Evolutionary conservation across 2,888 invertebrate species (phyloP).

Genomic region (Erebia epiphron): DNA sequence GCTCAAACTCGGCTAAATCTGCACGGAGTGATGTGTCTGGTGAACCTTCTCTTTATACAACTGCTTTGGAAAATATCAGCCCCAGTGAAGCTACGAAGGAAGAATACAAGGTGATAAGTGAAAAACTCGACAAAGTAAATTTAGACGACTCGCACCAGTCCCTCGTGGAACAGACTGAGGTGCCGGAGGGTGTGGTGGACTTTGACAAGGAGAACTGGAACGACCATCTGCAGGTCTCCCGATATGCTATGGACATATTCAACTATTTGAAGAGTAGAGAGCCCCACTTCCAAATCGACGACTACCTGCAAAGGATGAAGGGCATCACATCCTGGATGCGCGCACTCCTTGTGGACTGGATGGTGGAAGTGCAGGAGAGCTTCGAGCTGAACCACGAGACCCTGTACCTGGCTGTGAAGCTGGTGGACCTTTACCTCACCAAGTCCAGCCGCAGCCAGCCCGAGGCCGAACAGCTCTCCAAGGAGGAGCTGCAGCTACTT

Average conservation of each 20-base stretch:
- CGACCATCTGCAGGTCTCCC: slow-evolving; percentile 93
- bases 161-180: slow-evolving; percentile 61
- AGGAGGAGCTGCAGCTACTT: slow-evolving; percentile 94
- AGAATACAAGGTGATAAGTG: slow-evolving; percentile 68
- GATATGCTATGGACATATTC: slow-evolving; percentile 97
- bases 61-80: slow-evolving; percentile 88
- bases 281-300: slow-evolving; percentile 87
- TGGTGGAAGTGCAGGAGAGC: slow-evolving; percentile 98
- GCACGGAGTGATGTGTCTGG: slow-evolving; percentile 87
- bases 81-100: slow-evolving; percentile 63
- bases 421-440: slow-evolving; percentile 94
- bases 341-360: slow-evolving; percentile 97
- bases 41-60: slow-evolving; percentile 89
- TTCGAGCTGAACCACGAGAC: slow-evolving; percentile 99
- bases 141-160: slow-evolving; percentile 62
- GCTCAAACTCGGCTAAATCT: slow-evolving; percentile 68
- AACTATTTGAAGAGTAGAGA: slow-evolving; percentile 95
- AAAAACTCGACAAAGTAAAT: slow-evolving; percentile 75
- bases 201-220: slow-evolving; percentile 93
- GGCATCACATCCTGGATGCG: slow-evolving; percentile 94
- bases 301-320: slow-evolving; percentile 92
- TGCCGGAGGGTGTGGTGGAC: slow-evolving; percentile 88
- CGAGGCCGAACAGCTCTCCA: slow-evolving; percentile 84
- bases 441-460: slow-evolving; percentile 58
- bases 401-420: slow-evolving; percentile 96